Percentiles rank a stretch among this genome's conserved stretches.
These are phyloP conservation scores for Sebastes nivosus DNA, from an alignment of 2,797 vertebrate species.

Conservation along the genomic window DNA sequence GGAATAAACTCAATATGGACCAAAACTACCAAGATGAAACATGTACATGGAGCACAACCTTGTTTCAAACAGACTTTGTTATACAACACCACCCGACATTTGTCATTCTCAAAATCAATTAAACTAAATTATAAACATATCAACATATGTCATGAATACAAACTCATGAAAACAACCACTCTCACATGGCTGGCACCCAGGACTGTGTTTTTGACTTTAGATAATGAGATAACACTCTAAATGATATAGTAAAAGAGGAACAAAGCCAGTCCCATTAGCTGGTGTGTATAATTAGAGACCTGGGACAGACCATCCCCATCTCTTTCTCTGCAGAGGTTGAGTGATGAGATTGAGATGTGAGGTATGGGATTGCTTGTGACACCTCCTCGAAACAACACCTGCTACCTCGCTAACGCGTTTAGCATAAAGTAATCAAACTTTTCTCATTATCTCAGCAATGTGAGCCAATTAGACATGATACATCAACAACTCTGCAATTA, in stretches of 20 bases:
- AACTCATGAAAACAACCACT: neutral
- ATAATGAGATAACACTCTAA: slow-evolving; percentile 14
- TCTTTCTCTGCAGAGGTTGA: slow-evolving; percentile 46
- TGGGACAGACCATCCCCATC: slow-evolving; percentile 31
- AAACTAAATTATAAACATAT: neutral
- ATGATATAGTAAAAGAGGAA: slow-evolving; percentile 28
- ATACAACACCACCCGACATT: neutral
- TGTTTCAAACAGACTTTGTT: neutral
- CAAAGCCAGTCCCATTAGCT: slow-evolving; percentile 28
- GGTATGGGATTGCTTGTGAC: slow-evolving; percentile 71
- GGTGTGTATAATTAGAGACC: slow-evolving; percentile 44
- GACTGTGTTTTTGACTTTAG: neutral
- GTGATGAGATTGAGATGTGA: slow-evolving; percentile 77
- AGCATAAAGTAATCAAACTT: slow-evolving; percentile 85
- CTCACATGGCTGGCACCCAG: neutral
- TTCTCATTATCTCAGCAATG: slow-evolving; percentile 82
- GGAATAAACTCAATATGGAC: slow-evolving; percentile 7
- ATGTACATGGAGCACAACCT: neutral
- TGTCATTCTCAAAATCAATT: neutral
- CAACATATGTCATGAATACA: neutral
- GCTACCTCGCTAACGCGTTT: slow-evolving; percentile 76
- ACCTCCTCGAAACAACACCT: slow-evolving; percentile 77
- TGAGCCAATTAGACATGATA: slow-evolving; percentile 79
- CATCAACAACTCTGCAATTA: slow-evolving; percentile 82
- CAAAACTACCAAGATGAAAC: slow-evolving; percentile 27